A percentile compares a stretch with the other conserved stretches of the same genome.
These are phyloP conservation scores for Anas bahamensis DNA, from an alignment of 2,797 vertebrate species.

Conservation along the genomic window DNA sequence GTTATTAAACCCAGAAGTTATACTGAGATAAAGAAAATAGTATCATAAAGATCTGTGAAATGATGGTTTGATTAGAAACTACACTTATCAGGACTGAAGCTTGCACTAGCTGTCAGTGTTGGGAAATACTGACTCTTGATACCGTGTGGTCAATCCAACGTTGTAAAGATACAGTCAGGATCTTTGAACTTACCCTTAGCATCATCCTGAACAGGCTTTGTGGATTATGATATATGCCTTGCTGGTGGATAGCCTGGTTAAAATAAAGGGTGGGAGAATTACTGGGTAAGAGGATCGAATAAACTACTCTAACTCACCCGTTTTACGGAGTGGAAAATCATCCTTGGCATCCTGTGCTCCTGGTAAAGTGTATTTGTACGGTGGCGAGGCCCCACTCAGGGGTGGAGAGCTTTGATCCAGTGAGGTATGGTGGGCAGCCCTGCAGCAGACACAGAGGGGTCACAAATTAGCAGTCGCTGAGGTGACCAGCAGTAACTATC, in stretches of 20 bases:
- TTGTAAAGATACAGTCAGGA: not conserved
- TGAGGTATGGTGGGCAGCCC: slow-evolving; percentile 96
- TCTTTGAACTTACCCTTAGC: not conserved
- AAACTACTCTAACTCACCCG: slow-evolving; percentile 82
- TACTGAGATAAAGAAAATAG: not conserved
- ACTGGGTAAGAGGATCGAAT: not conserved
- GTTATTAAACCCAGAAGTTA: not conserved
- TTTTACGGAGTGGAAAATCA: slow-evolving; percentile 98
- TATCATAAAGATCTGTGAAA: not conserved
- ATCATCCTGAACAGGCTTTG: not conserved
- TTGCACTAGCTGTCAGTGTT: not conserved
- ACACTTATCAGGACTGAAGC: not conserved
- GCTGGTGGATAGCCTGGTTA: not conserved
- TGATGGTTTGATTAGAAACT: not conserved
- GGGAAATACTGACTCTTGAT: not conserved
- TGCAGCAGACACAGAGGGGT: slow-evolving; percentile 74
- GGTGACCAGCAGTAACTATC: slow-evolving; percentile 64
- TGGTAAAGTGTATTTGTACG: slow-evolving; percentile 92
- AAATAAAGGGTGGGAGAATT: not conserved
- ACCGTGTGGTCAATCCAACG: not conserved
- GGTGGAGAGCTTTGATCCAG: slow-evolving; percentile 98
- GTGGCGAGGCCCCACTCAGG: slow-evolving; percentile 91
- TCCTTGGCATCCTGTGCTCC: slow-evolving; percentile 91
- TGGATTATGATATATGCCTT: not conserved
- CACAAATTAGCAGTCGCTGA: slow-evolving; percentile 28